Percentiles rank a stretch among this genome's conserved stretches.
Evolutionary conservation across 2,113 vertebrate genomes (phyloP).

Genomic region (Oreochromis tanganicae): DNA sequence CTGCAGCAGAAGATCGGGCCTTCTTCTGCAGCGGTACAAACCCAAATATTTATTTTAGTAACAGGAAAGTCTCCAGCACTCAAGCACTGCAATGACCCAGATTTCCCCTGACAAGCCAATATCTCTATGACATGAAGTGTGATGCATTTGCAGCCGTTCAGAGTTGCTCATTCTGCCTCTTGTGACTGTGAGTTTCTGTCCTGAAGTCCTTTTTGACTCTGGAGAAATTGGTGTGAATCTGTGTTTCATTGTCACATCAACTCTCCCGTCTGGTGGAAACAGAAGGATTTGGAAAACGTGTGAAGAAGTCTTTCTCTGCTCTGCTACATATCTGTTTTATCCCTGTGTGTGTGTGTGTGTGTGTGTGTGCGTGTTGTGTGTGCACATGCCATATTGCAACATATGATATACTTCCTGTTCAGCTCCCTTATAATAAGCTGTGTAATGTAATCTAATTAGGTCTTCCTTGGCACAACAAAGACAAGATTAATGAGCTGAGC

Average conservation of each 20-base stretch:
- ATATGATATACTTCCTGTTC: slow-evolving; percentile 2
- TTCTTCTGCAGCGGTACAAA: neutral
- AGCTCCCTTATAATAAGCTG: neutral
- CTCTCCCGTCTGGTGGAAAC: neutral
- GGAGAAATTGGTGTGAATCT: neutral
- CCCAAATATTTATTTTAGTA: slow-evolving; percentile 35
- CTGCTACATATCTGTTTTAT: neutral
- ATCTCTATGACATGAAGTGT: neutral
- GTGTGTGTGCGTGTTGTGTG: neutral
- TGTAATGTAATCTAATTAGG: slow-evolving; percentile 41
- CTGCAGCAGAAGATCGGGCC: neutral
- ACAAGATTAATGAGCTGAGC: slow-evolving; percentile 36
- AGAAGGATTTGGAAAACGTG: neutral
- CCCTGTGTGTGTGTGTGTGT: neutral
- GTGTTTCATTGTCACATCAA: slow-evolving; percentile 20
- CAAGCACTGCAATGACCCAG: neutral
- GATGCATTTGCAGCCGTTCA: slow-evolving; percentile 2
- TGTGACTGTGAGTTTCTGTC: neutral
- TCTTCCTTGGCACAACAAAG: slow-evolving; percentile 15
- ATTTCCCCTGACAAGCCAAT: slow-evolving; percentile 9
- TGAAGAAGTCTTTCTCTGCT: neutral
- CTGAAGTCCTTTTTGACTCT: neutral
- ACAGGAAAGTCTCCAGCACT: neutral
- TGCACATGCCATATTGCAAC: neutral
- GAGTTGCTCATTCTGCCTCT: slow-evolving; percentile 11